Evolutionary conservation across 2,797 vertebrate genomes (phyloP), one percentile per base, ranked within the genome.

Genomic region (Dendrocincla tyrannina): DNA sequence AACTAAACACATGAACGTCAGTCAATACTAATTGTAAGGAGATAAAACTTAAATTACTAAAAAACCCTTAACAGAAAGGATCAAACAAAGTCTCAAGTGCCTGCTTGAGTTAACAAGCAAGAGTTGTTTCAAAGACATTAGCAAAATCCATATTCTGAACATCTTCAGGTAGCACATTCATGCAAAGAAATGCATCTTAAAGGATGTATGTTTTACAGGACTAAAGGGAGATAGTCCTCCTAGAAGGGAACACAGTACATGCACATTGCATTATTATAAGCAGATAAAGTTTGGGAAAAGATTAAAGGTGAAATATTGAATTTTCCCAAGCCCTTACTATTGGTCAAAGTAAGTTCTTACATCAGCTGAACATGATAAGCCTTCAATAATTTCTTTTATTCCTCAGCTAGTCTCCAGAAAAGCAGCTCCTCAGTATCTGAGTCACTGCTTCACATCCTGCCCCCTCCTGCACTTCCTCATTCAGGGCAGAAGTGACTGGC

Each of bases 321-420:
- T 6, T 1, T 8, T 77, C 30, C 58, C 42, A 60, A 78, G 47
- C 20, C 80, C 91, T 64, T 80, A 22, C 8, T 62, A 9, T n/a
- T 62, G 79, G 64, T 62, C 13, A 42, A 74, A 16, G 11, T 5
- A 27, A 56, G 25, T 4, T 13, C 23, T 91, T 77, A 50, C 9
- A 0, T 91, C 82, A 88, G 14, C n/a, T 4, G 19, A 62, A 30
- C 3, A 2, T 0, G 0, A 12, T 10, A 1, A 5, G 2, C 16
- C 0, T 0, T 50, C 9, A 28, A 2, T 5, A 85, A 72, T 28
- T 75, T 49, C 11, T 41, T 62, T 60, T 42, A 11, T 37, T 72
- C 42, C 23, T 44, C 49, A 28, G 63, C 11, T 25, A 13, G 22
- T 10, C 20, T 52, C 15, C 13, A 89, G 50, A 27, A 68, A 13